Base-by-base conservation (phyloP, 2,797 vertebrate genomes). In the Rhabdomys pumilio region DNA sequence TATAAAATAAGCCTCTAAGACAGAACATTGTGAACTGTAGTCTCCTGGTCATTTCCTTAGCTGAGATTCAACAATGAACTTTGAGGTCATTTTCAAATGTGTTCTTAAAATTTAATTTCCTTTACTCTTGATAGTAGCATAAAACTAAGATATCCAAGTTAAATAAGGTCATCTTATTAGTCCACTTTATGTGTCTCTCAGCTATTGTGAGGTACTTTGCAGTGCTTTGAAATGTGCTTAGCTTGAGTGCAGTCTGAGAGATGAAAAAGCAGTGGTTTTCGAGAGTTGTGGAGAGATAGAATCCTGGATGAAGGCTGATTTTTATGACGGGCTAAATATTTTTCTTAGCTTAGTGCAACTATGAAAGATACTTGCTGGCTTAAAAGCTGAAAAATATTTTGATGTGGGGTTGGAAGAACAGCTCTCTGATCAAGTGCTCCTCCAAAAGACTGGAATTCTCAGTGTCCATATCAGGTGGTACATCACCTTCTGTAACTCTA, bases 81-180 rank as follows among this genome's bases (percentile, higher is more conserved):
- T 91, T 95, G 15, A 34, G 93, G 96, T 96, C 95, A 96, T 95
- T 97, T 96, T 96, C 53, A 95, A 97, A 97, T 93, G 34, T 96
- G 80, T 97, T 93, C 81, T 96, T 97, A 95, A 97, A 97, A 95
- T 96, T 98, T 98, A 97, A 98, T 98, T 97, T 98, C 98, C 97
- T 97, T 95, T 96, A 67, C 57, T 96, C 96, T 94, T 97, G 91
- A 94, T 96, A 53, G 72, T 38, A 82, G 47, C 59, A 80, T 57
- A 83, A 94, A 93, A 91, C 89, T 75, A 95, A 97, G 93, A 96
- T 91, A 89, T 57, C 82, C 53, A 86, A 91, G 77, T 93, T 82
- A 89, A 96, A 84, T 84, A 91, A 97, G 92, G 92, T 88, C 86
- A 96, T 93, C 90, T 96, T 94, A 84, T 96, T 91, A 92, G 55